Evolutionary conservation across 2,888 invertebrate genomes (phyloP).

Genomic region (Xylota sylvarum): DNA sequence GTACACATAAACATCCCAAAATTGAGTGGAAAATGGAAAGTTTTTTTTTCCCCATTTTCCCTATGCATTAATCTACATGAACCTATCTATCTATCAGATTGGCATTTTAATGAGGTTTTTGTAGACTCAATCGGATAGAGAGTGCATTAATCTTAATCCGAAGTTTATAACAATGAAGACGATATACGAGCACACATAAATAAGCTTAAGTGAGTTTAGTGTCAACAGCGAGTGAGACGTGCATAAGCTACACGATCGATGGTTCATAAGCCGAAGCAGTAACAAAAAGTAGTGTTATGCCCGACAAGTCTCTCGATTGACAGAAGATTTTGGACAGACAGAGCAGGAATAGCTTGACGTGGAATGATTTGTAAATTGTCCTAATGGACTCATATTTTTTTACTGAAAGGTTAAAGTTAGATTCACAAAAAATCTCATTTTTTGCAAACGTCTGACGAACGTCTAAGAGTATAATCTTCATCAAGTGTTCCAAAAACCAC

Average conservation of each 20-base stretch:
- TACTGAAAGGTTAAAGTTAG: too few species aligned
- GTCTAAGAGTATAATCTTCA: too few species aligned
- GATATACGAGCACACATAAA: neutral
- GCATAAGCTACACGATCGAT: neutral
- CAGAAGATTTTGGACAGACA: too few species aligned
- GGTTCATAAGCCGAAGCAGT: neutral
- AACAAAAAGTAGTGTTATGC: neutral
- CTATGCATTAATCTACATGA: neutral
- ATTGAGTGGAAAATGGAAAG: conserved; percentile 19
- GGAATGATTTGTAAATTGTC: too few species aligned
- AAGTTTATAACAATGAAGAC: neutral
- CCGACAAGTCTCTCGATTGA: too few species aligned
- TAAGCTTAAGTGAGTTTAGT: neutral
- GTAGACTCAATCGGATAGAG: neutral
- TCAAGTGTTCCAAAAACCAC: too few species aligned
- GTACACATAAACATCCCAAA: conserved; percentile 1
- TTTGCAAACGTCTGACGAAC: too few species aligned
- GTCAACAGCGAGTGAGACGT: neutral
- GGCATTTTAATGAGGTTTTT: neutral
- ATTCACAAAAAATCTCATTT: too few species aligned
- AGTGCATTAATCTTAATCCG: neutral
- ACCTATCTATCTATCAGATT: neutral
- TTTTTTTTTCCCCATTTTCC: neutral
- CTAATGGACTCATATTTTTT: too few species aligned
- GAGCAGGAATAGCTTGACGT: too few species aligned